Evolutionary conservation across 2,888 invertebrate species (phyloP), one percentile per base, ranked within the genome.

Genomic region (Myopa tessellatipennis): DNA sequence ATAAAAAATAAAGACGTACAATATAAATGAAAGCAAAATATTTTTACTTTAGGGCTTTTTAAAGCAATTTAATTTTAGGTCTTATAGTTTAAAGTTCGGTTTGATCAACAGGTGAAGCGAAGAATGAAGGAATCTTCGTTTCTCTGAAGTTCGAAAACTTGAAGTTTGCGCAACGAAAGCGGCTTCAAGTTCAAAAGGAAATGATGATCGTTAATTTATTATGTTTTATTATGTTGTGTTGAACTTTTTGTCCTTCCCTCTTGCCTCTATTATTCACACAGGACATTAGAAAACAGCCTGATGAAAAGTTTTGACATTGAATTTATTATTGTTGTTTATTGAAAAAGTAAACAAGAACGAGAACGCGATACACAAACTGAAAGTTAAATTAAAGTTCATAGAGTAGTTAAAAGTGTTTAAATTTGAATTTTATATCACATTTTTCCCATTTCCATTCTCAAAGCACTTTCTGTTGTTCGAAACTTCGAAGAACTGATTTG

Each of bases 321-420:
- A 65, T 65, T 65, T 65, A 65, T 65, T 65, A 14, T 65, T 36
- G 14, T 16, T 26, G 16, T 63, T 36, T 36, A 63, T 26, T 36
- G 36, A 40, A 67, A 67, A n/a, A n/a, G 18, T 67, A 36, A 67
- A 67, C 1, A 67, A 40, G n/a, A 67, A 5, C 18, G 18, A 40
- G 36, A 40, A 67, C 5, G 7, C 14, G 26, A 26, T 26, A 67
- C 36, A 36, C 67, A 67, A 40, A 36, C 4, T 12, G 1, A 26
- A 63, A n/a, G 18, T 67, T 36, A 26, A 65, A 65, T 65, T 38
- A 34, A 36, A 65, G 63, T 65, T 65, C 63, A 36, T 65, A 26
- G 26, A 26, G 26, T 26, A 26, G 26, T 26, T 26, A 26, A 26
- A 26, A 26, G 26, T 26, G 26, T 26, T 26, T 26, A 2, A 26